These are phyloP conservation scores for Bellardia bayeri DNA, from an alignment of 2,888 invertebrate species.

Conservation along the genomic window DNA sequence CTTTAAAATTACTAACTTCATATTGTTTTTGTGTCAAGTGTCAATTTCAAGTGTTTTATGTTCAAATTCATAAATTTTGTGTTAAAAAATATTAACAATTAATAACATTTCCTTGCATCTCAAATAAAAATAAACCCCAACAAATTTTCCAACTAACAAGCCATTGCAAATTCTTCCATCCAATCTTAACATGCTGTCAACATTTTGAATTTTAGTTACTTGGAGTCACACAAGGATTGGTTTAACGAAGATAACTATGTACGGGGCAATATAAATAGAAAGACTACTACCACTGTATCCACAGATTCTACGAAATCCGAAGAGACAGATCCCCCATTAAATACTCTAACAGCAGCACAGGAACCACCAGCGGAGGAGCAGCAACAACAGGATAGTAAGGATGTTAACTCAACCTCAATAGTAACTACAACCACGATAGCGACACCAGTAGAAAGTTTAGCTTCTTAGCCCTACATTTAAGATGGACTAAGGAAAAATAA, in stretches of 20 bases:
- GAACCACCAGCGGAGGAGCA: not conserved
- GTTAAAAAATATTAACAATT: not conserved
- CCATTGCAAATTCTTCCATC: not conserved
- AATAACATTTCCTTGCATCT: not conserved
- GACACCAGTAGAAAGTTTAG: constrained; percentile 48
- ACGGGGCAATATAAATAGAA: constrained; percentile 52
- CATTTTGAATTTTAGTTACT: constrained; percentile 85
- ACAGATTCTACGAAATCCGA: constrained; percentile 52
- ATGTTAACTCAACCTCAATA: constrained; percentile 13
- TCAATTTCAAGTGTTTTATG: not conserved
- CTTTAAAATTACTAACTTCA: no score
- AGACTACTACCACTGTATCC: constrained; percentile 22
- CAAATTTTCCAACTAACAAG: constrained; percentile 3
- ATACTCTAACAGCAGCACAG: constrained; percentile 9
- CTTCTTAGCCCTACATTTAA: constrained; percentile 40
- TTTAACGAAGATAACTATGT: constrained; percentile 90
- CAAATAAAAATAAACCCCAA: not conserved
- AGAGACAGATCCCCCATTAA: constrained; percentile 20
- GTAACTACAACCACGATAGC: constrained; percentile 24
- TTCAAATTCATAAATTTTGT: not conserved
- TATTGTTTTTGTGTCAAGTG: no score
- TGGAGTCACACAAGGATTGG: constrained; percentile 92
- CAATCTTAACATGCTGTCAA: not conserved
- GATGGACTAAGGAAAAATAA: constrained; percentile 1
- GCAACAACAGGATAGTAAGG: constrained; percentile 15